phyloP scores from a whole-genome alignment of 2,888 invertebrate species.

The Bimastos eiseni region DNA sequence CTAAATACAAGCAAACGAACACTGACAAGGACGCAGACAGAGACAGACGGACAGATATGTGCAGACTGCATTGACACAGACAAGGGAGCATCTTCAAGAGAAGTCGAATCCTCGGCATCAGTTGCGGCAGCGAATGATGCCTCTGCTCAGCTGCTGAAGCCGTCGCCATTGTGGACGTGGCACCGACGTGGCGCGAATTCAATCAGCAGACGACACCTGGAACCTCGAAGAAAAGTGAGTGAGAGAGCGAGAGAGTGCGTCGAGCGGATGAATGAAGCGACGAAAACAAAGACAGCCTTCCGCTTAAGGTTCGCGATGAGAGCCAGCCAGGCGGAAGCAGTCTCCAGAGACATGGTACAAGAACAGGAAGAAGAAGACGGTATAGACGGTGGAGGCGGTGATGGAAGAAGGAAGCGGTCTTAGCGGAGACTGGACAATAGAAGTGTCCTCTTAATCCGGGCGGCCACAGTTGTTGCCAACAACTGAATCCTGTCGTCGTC shows the following conservation, averaged over 20 bases:
- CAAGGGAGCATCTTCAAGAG: background rate
- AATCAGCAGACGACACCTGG: conserved; percentile 7
- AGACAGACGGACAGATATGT: background rate
- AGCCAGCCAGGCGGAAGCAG: conserved; percentile 6
- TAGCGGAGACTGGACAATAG: conserved; percentile 5
- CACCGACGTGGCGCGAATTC: background rate
- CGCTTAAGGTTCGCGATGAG: conserved; percentile 6
- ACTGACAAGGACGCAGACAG: background rate
- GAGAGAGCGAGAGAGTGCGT: background rate
- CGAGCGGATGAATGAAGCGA: background rate
- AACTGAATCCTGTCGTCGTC: background rate
- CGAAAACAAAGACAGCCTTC: background rate
- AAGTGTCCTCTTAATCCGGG: background rate
- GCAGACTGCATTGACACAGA: background rate
- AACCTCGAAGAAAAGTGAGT: background rate
- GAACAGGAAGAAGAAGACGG: background rate
- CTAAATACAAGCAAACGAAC: background rate
- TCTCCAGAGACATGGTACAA: conserved; percentile 13
- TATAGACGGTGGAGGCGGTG: background rate
- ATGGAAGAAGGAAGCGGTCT: background rate
- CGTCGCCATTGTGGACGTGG: conserved; percentile 6
- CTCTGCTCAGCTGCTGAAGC: background rate
- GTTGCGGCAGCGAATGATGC: background rate
- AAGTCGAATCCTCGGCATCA: background rate
- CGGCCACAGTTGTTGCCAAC: background rate